Evolutionary conservation across 2,888 invertebrate genomes (phyloP), one percentile per base, ranked within the genome.

Genomic region (Mimumesa dahlbomi): DNA sequence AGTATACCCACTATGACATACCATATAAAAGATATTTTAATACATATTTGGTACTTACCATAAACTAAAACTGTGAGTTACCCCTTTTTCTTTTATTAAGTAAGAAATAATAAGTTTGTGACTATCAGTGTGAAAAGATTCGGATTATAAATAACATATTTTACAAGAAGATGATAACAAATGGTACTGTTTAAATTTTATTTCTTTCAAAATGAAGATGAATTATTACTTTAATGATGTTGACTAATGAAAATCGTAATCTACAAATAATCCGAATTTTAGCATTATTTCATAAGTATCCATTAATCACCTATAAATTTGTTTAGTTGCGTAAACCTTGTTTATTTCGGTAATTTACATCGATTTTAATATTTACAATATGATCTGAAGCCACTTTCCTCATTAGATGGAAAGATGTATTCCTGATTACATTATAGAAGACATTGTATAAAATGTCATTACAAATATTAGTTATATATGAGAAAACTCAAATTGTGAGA

Each of bases 331-430:
- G 38, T 61, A 62, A 71, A 63, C 54, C 46, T 59, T 42, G 25
- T 74, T 79, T 73, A 77, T 73, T 80, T 66, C 21, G 48, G 38
- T 68, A 69, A 58, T 75, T 70, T 80, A 82, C 79, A 82, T 75
- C 57, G 31, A 73, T 75, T 31, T 31, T 75, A 59, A 34, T 81
- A 82, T 81, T 75, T 81, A 79, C 82, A 81, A 43, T 72, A 63
- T 62, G 45, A 48, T 62, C 34, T 50, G 9, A 67, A 78, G 36
- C 52, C 31, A 50, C 45, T 62, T 53, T 42, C 40, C 36, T 34
- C 45, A 21, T 19, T n/a, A 48, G 13, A 18, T 25, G 50, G 59
- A 70, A 50, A 49, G 25, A 58, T 53, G 56, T 21, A 43, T 69
- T 54, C 34, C 45, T 42, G 52, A 45, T 52, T 54, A 31, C 34